These are phyloP conservation scores for Penelope pileata DNA, from an alignment of 2,113 vertebrate species.

Conservation along the genomic window DNA sequence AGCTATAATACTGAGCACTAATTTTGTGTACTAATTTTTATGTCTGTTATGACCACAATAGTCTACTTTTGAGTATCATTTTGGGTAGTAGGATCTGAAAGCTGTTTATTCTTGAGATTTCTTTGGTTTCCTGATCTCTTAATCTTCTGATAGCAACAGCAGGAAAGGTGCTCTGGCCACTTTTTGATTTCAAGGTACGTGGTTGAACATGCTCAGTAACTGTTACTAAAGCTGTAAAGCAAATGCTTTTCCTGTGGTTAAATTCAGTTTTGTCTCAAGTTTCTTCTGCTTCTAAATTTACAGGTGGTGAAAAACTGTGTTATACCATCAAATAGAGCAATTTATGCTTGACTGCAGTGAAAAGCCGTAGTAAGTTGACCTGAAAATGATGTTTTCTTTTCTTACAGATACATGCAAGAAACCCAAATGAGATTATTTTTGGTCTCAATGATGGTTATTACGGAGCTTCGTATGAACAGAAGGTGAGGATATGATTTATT, in stretches of 20 bases:
- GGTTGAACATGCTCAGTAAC: background rate
- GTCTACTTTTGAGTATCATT: background rate
- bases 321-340: background rate
- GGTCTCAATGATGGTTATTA: slow-evolving; percentile 98
- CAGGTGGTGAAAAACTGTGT: background rate
- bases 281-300: background rate
- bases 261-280: background rate
- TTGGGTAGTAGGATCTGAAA: background rate
- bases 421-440: slow-evolving; percentile 98
- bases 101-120: background rate
- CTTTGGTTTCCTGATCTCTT: background rate
- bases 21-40: background rate
- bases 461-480: slow-evolving; percentile 93
- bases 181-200: background rate
- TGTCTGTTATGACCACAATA: background rate
- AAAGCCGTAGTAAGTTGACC: background rate
- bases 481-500: slow-evolving; percentile 75
- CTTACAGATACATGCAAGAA: slow-evolving; percentile 91
- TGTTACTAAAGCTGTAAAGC: background rate
- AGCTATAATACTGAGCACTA: background rate
- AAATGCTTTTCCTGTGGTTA: background rate
- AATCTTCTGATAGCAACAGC: background rate
- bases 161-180: background rate
- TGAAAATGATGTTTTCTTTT: background rate
- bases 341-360: background rate